Base-by-base conservation (phyloP, 1,140 invertebrate species). In the Saccostrea echinata region DNA sequence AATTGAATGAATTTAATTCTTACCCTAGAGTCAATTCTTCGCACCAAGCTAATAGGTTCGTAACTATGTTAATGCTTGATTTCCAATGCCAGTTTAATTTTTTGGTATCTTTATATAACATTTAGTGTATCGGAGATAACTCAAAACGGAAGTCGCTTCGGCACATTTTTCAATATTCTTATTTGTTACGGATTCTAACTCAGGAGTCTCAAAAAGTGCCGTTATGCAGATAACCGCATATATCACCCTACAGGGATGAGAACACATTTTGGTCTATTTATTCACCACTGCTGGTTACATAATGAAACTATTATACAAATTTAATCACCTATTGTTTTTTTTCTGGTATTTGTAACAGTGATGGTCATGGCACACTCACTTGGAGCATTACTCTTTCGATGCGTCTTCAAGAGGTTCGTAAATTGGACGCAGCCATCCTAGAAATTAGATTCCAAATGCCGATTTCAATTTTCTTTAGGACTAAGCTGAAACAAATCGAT, bases 381-480 rank as follows among this genome's bases (percentile, higher is more conserved):
- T 6, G 16, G 18, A 61, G 55, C 55, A 61, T 61, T n/a, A 61
- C 55, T 43, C 43, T 61, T 61, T 61, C 18, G 11, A 12, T 76
- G 68, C 27, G 68, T 30, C 68, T 76, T 27, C 68, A 30, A 27
- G 27, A 76, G 68, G 27, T 76, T 76, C 33, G 68, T 30, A 76
- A 76, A 76, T 76, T 76, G 68, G 68, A 76, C 24, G 68, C 68
- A 76, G 68, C 27, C 68, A 33, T 30, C 68, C 68, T 76, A 16
- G 27, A 76, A 76, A 76, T 76, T 76, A 76, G 68, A 76, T 76
- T 76, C 68, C 68, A 76, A 30, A 27, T 76, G 68, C 68, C 68
- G 68, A 27, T 76, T 76, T 76, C 68, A 76, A 76, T 76, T 76
- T 76, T 76, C 68, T 76, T 76, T 33, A 76, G 30, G 68, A 76